A percentile compares a stretch with the other conserved stretches of the same genome.
Conservation (phyloP, 2,113 vertebrate genomes). For the Anolis carolinensis region DNA sequence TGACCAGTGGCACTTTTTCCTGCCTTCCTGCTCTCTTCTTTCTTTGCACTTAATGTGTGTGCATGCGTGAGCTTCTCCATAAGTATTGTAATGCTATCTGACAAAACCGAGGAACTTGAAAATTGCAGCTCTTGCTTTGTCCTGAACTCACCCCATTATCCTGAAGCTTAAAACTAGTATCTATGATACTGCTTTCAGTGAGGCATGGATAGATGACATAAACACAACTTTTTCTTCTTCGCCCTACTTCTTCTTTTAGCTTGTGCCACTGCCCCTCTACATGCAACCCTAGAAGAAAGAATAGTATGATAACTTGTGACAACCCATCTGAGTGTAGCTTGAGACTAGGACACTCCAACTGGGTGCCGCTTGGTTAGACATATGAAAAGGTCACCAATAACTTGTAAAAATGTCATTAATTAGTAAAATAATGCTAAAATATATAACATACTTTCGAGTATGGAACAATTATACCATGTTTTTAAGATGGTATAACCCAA, state of each 20-base stretch:
- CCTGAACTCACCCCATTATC: background rate
- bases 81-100: background rate
- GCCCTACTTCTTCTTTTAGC: background rate
- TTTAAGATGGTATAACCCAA: background rate
- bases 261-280: no score
- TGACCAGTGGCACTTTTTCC: background rate
- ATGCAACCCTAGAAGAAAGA: background rate
- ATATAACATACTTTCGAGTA: background rate
- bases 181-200: background rate
- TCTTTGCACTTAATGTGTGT: background rate
- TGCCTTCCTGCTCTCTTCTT: background rate
- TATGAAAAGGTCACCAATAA: background rate
- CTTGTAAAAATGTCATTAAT: background rate
- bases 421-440: background rate
- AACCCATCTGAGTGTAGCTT: no score
- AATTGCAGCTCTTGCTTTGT: background rate
- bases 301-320: background rate
- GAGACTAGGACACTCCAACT: background rate
- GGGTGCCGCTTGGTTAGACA: no score
- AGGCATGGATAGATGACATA: background rate
- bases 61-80: background rate
- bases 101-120: constrained; percentile 16
- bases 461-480: background rate
- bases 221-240: background rate
- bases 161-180: background rate